Evolutionary conservation across 1,140 invertebrate species (phyloP).

Genomic region (Meloidogyne chitwoodi): DNA sequence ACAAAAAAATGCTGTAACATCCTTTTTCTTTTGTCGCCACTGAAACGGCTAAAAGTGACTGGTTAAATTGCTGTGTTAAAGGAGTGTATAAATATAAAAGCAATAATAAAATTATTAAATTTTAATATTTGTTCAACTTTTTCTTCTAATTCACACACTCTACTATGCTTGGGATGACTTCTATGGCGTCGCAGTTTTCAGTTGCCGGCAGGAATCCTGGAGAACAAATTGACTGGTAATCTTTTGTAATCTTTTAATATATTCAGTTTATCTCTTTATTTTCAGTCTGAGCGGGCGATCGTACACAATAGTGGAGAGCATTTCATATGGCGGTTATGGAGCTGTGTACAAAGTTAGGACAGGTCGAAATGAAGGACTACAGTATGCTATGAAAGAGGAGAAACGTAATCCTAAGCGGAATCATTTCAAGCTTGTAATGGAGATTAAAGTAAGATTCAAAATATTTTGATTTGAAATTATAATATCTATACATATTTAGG

Average conservation of each 20-base stretch:
- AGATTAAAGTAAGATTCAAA: neutral
- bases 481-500: no score
- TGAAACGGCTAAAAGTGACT: no score
- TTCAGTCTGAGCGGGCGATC: neutral
- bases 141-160: no score
- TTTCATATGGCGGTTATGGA: slow-evolving; percentile 17
- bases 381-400: slow-evolving; percentile 17
- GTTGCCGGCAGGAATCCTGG: neutral
- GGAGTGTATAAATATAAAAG: no score
- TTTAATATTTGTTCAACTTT: no score
- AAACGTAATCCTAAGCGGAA: neutral
- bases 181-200: no score
- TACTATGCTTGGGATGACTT: no score
- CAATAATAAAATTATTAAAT: no score
- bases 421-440: slow-evolving; percentile 17
- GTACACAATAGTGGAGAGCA: neutral
- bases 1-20: no score
- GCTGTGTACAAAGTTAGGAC: slow-evolving; percentile 6
- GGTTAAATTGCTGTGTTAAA: no score
- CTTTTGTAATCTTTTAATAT: neutral
- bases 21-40: no score
- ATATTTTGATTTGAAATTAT: no score
- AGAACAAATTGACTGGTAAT: neutral
- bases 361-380: neutral
- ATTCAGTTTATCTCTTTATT: neutral